Conservation (phyloP, 2,797 vertebrate species). For the Pempheris klunzingeri region DNA sequence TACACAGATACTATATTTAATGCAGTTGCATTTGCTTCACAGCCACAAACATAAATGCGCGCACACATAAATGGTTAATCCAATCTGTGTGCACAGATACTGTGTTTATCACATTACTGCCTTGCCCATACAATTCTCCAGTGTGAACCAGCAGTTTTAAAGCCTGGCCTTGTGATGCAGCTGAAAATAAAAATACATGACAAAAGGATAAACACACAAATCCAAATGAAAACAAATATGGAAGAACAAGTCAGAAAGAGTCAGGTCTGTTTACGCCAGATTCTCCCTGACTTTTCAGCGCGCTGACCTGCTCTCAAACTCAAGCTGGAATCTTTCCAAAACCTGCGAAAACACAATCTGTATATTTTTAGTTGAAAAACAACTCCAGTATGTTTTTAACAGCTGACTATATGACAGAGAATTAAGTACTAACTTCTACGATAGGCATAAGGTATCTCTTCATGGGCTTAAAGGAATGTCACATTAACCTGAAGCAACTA, state of each 20-base stretch:
- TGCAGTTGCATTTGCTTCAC: slow-evolving; percentile 20
- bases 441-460: background rate
- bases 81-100: slow-evolving; percentile 14
- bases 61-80: background rate
- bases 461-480: slow-evolving; percentile 37
- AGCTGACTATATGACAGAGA: slow-evolving; percentile 21
- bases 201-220: slow-evolving; percentile 35
- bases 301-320: slow-evolving; percentile 5
- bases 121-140: slow-evolving; percentile 25
- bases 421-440: slow-evolving; percentile 20
- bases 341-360: background rate
- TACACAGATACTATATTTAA: slow-evolving; percentile 20
- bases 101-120: slow-evolving; percentile 19
- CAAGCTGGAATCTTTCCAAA: slow-evolving; percentile 35
- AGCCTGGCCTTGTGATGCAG: slow-evolving; percentile 24
- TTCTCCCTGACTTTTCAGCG: slow-evolving; percentile 14
- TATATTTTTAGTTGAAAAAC: slow-evolving; percentile 22
- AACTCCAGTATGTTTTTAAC: background rate
- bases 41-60: slow-evolving; percentile 16
- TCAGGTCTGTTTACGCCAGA: slow-evolving; percentile 23
- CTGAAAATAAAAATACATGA: slow-evolving; percentile 27
- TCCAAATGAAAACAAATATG: slow-evolving; percentile 18
- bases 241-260: slow-evolving; percentile 20
- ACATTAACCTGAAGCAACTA: slow-evolving; percentile 48
- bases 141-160: slow-evolving; percentile 18